Percentiles rank a stretch among this genome's conserved stretches.
Conservation (phyloP, 1,140 invertebrate species). For the Drosophila arizonae region DNA sequence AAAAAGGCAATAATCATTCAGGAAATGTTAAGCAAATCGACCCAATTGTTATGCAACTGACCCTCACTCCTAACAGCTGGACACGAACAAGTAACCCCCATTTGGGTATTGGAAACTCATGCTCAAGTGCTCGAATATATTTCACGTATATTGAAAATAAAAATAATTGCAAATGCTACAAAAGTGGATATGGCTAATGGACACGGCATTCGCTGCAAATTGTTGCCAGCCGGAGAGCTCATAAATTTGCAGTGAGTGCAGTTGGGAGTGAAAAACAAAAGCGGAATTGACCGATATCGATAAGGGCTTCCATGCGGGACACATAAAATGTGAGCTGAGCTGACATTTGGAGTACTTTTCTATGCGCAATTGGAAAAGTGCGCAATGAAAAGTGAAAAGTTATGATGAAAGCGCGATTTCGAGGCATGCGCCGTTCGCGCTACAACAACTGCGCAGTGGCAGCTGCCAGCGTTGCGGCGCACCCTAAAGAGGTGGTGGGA, state of each 20-base stretch:
- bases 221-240: constrained; percentile 26
- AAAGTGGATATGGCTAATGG: constrained; percentile 56
- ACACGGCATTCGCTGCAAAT: constrained; percentile 9
- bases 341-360: constrained; percentile 19
- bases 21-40: constrained; percentile 66
- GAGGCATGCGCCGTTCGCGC: constrained; percentile 62
- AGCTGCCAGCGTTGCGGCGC: constrained; percentile 48
- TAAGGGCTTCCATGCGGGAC: constrained; percentile 41
- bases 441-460: constrained; percentile 63
- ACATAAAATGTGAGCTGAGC: constrained; percentile 32
- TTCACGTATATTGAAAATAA: constrained; percentile 25
- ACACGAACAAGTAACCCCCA: constrained; percentile 44
- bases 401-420: constrained; percentile 69
- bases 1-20: constrained; percentile 31
- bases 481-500: constrained; percentile 28
- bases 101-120: constrained; percentile 11
- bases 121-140: constrained; percentile 26
- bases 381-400: constrained; percentile 68
- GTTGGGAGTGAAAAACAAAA: constrained; percentile 30
- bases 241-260: constrained; percentile 35
- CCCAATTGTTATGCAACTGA: constrained; percentile 44
- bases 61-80: background rate
- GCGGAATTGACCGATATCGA: constrained; percentile 37
- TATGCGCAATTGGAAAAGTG: constrained; percentile 33
- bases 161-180: constrained; percentile 67